These are phyloP conservation scores for Pongo pygmaeus DNA, from an alignment of 2,113 vertebrate genomes.

Conservation along the genomic window DNA sequence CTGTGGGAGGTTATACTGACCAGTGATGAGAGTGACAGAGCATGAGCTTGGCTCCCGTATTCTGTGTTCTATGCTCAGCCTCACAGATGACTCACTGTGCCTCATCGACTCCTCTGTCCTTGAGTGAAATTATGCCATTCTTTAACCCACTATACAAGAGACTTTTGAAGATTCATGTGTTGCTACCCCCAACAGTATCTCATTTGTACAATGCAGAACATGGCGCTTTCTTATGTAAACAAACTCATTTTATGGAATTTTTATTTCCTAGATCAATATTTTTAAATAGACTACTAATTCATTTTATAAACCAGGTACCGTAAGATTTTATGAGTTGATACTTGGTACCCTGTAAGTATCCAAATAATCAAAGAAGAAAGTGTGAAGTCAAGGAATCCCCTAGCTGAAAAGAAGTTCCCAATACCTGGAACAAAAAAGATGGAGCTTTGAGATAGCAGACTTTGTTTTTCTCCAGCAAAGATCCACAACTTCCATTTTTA, in stretches of 20 bases:
- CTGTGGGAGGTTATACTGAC: background rate
- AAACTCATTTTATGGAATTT: background rate
- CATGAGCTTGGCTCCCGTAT: background rate
- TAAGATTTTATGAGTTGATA: background rate
- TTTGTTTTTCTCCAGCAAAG: background rate
- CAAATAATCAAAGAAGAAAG: background rate
- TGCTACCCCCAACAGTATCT: background rate
- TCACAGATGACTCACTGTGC: background rate
- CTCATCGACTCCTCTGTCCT: background rate
- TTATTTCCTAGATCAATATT: background rate
- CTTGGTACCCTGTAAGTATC: background rate
- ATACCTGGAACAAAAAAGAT: background rate
- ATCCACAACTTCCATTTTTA: background rate
- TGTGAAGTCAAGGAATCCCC: background rate
- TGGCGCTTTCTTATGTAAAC: slow-evolving; percentile 17
- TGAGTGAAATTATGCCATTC: background rate
- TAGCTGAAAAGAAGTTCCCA: background rate
- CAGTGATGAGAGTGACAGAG: background rate
- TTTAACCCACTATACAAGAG: background rate
- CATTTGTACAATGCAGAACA: background rate
- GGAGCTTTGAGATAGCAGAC: background rate
- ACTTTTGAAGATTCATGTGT: background rate
- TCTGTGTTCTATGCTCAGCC: background rate
- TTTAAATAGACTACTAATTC: background rate
- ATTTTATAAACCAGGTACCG: background rate